phyloP scores from a whole-genome alignment of 2,888 invertebrate species.

The Gasteruption jaculator region DNA sequence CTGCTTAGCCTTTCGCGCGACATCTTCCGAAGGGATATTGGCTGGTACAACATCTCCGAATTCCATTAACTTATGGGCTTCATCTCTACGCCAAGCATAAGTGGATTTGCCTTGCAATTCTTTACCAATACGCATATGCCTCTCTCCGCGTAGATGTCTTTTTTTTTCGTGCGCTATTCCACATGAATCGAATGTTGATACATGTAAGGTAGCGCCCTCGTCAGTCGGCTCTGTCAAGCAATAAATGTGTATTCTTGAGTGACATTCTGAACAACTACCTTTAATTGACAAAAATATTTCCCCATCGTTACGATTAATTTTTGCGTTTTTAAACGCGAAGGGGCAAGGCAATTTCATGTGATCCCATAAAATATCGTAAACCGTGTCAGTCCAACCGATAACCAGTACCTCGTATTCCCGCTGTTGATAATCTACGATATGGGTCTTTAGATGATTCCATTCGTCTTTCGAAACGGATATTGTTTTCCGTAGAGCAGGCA shows the following conservation, averaged over 20 bases:
- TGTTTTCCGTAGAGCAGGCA: too few relatives aligned
- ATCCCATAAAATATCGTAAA: slow-evolving; percentile 18
- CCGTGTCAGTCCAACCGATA: slow-evolving; percentile 16
- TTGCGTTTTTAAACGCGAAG: slow-evolving; percentile 21
- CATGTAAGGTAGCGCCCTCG: slow-evolving; percentile 8
- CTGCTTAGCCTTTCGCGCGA: slow-evolving; percentile 19
- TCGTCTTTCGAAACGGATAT: too few relatives aligned
- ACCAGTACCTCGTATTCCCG: slow-evolving; percentile 17
- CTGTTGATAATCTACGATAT: too few relatives aligned
- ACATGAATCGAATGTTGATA: slow-evolving; percentile 23
- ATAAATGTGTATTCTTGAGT: slow-evolving; percentile 18
- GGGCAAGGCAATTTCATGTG: slow-evolving; percentile 23
- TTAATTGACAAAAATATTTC: slow-evolving; percentile 15
- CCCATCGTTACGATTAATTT: slow-evolving; percentile 16
- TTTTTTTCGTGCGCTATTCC: slow-evolving; percentile 20
- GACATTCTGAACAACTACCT: slow-evolving; percentile 21
- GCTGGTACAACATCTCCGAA: slow-evolving; percentile 21
- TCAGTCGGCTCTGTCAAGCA: slow-evolving; percentile 14
- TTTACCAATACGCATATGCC: slow-evolving; percentile 15
- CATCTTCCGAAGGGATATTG: slow-evolving; percentile 13
- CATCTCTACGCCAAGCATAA: slow-evolving; percentile 22
- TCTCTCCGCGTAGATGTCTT: slow-evolving; percentile 16
- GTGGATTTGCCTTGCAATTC: slow-evolving; percentile 21
- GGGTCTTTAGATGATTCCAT: too few relatives aligned
- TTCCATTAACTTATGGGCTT: slow-evolving; percentile 19